phyloP scores from a whole-genome alignment of 2,797 vertebrate genomes.

The Glossophaga mutica region DNA sequence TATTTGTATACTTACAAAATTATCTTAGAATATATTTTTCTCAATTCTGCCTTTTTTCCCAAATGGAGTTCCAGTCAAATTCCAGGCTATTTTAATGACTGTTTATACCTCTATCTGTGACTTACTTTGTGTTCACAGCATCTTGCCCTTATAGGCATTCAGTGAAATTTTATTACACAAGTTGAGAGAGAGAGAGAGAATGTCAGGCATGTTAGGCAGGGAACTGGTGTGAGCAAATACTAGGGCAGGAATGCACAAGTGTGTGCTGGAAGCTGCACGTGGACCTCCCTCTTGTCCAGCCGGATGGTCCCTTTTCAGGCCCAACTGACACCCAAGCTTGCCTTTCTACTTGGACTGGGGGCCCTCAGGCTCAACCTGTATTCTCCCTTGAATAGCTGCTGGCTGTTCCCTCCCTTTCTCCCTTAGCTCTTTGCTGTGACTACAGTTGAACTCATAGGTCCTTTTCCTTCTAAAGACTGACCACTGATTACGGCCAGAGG shows the following conservation, averaged over 20 bases:
- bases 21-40: slow-evolving; percentile 28
- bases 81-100: neutral
- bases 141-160: neutral
- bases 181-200: slow-evolving; percentile 42
- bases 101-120: neutral
- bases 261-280: neutral
- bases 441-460: neutral
- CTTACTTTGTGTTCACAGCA: slow-evolving; percentile 28
- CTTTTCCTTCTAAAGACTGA: neutral
- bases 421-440: neutral
- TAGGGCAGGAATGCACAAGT: slow-evolving; percentile 41
- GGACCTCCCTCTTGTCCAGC: neutral
- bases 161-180: neutral
- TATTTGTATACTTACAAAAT: neutral
- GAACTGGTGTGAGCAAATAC: slow-evolving; percentile 44
- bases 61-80: neutral
- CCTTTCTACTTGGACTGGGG: neutral
- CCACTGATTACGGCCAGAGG: neutral
- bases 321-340: neutral
- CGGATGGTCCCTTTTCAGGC: neutral
- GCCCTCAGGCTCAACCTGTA: neutral
- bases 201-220: slow-evolving; percentile 51
- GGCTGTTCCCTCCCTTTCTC: neutral
- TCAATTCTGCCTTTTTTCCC: slow-evolving; percentile 5
- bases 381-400: neutral